Evolutionary conservation across 1,140 invertebrate species (phyloP).

Genomic region (Bombus confusus): DNA sequence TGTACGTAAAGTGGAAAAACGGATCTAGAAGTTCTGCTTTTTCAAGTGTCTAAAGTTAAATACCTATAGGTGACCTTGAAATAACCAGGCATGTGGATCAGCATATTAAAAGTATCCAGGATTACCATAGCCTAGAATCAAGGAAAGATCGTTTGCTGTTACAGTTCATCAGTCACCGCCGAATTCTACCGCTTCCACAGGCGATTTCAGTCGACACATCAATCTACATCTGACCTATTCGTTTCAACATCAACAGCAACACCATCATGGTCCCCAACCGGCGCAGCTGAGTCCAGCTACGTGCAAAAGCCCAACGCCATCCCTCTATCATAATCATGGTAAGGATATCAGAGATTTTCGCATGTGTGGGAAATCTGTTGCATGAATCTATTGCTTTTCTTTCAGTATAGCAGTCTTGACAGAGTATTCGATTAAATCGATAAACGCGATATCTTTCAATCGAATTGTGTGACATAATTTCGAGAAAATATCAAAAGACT

Average conservation of each 20-base stretch:
- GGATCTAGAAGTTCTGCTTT: neutral
- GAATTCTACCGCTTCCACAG: slow-evolving; percentile 70
- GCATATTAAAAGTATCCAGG: neutral
- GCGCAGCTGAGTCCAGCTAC: slow-evolving; percentile 73
- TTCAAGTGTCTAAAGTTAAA: neutral
- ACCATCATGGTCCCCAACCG: slow-evolving; percentile 73
- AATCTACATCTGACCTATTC: slow-evolving; percentile 92
- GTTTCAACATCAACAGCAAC: slow-evolving; percentile 88
- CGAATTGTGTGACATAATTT: neutral
- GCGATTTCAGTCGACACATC: slow-evolving; percentile 88
- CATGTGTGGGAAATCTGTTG: neutral
- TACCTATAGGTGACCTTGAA: neutral
- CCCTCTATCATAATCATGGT: slow-evolving; percentile 78
- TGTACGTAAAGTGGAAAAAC: neutral
- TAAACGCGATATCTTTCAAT: neutral
- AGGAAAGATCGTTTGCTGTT: slow-evolving; percentile 44
- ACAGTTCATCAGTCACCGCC: slow-evolving; percentile 75
- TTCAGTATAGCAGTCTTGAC: neutral
- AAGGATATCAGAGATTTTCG: slow-evolving; percentile 19
- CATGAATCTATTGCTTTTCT: neutral
- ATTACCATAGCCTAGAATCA: neutral
- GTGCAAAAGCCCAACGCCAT: slow-evolving; percentile 75
- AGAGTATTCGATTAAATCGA: neutral
- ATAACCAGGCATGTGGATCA: neutral
- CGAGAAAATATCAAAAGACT: neutral